Evolutionary conservation across 1,140 invertebrate genomes (phyloP).

Genomic region (Drosophila repletoides): DNA sequence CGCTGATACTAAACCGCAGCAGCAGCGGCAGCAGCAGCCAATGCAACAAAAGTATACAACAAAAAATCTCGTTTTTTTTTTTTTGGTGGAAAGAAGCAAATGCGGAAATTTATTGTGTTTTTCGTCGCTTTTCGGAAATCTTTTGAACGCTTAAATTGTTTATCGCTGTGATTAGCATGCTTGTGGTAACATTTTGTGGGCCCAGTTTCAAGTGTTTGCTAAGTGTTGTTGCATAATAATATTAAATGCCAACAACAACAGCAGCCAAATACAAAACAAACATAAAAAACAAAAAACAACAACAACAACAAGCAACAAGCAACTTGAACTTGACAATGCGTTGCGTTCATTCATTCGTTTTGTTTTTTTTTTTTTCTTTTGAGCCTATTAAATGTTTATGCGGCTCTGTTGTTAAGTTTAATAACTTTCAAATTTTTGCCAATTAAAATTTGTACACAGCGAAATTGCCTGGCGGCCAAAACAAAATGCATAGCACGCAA

Average conservation of each 20-base stretch:
- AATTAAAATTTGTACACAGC: conserved; percentile 64
- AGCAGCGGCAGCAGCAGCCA: conserved; percentile 25
- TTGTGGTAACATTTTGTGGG: conserved; percentile 61
- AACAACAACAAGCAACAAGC: conserved; percentile 16
- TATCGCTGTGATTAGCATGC: conserved; percentile 72
- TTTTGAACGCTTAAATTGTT: conserved; percentile 73
- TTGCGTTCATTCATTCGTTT: conserved; percentile 27
- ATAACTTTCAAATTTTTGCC: conserved; percentile 69
- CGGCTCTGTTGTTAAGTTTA: conserved; percentile 61
- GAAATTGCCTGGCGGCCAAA: conserved; percentile 49
- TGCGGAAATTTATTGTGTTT: conserved; percentile 77
- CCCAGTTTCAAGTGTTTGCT: conserved; percentile 26
- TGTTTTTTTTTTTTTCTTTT: too few relatives aligned
- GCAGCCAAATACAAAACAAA: not conserved
- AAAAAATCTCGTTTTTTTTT: conserved; percentile 8
- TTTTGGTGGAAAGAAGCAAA: conserved; percentile 28
- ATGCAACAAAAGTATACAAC: conserved; percentile 24
- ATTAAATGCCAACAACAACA: conserved; percentile 35
- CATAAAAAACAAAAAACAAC: not conserved
- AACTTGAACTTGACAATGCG: conserved; percentile 76
- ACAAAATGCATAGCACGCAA: conserved; percentile 70
- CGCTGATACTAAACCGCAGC: conserved; percentile 60
- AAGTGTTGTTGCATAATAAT: conserved; percentile 63
- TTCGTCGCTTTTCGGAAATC: conserved; percentile 61
- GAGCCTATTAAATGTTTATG: conserved; percentile 57